Evolutionary conservation across 2,113 vertebrate species (phyloP).

Genomic region (Mirounga angustirostris): DNA sequence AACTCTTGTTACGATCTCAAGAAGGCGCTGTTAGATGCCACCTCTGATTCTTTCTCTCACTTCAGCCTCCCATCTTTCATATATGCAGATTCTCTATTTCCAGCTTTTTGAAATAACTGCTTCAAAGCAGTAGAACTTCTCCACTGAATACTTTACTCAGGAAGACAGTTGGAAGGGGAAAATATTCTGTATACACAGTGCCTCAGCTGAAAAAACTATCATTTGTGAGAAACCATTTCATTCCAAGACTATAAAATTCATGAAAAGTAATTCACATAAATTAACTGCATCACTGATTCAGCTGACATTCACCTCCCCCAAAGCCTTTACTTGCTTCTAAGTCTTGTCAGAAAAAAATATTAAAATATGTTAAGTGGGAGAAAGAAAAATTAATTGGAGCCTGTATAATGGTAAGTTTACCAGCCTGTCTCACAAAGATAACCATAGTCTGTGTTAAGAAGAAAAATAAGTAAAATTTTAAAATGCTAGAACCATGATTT

Average conservation of each 20-base stretch:
- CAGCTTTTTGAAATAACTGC: constrained; percentile 59
- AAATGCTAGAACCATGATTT: not conserved
- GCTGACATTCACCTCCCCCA: constrained; percentile 65
- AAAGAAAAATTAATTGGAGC: constrained; percentile 73
- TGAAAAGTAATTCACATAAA: constrained; percentile 76
- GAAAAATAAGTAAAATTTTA: not conserved
- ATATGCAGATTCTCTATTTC: not conserved
- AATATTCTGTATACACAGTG: not conserved
- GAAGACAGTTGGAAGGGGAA: constrained; percentile 45
- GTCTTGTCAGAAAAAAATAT: constrained; percentile 63
- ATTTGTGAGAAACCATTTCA: constrained; percentile 59
- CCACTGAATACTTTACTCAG: constrained; percentile 45
- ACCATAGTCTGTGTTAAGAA: not conserved
- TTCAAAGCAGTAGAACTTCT: constrained; percentile 41
- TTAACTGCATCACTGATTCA: constrained; percentile 70
- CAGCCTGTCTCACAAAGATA: constrained; percentile 45
- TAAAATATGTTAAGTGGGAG: constrained; percentile 64
- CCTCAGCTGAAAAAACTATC: constrained; percentile 67
- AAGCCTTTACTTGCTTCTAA: constrained; percentile 64
- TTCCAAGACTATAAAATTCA: constrained; percentile 68
- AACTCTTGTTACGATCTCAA: not conserved
- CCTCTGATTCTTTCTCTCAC: not conserved
- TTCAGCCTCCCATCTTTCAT: not conserved
- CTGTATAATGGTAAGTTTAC: constrained; percentile 57
- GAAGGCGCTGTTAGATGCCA: not conserved